A percentile compares a stretch with the other conserved stretches of the same genome.
These are phyloP conservation scores for Druon quercuslanigerum DNA, from an alignment of 1,140 invertebrate genomes.

Conservation along the genomic window DNA sequence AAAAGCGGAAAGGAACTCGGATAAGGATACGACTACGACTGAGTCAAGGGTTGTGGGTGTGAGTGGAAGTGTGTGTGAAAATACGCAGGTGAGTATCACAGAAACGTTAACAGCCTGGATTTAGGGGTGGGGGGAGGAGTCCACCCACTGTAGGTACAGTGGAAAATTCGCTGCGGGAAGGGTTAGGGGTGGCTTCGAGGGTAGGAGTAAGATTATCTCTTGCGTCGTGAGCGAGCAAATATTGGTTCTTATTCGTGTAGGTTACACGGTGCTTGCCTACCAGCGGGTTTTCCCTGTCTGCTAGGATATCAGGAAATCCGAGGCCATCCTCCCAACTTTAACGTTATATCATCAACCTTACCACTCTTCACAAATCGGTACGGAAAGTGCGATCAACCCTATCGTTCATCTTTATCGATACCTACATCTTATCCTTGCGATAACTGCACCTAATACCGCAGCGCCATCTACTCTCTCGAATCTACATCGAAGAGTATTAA, in stretches of 20 bases:
- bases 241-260: conserved; percentile 26
- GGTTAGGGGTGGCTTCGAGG: not conserved
- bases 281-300: not conserved
- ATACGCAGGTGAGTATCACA: not conserved
- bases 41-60: not conserved
- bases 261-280: conserved; percentile 6
- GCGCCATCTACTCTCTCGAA: conserved; percentile 14
- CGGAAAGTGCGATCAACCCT: conserved; percentile 18
- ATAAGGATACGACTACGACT: not conserved
- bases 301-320: conserved; percentile 13
- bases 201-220: conserved; percentile 21
- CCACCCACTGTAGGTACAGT: not conserved
- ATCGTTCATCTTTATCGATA: conserved; percentile 21
- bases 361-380: conserved; percentile 8
- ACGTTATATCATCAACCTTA: conserved; percentile 17
- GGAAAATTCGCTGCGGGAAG: conserved; percentile 4
- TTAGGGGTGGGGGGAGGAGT: not conserved
- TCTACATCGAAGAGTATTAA: conserved; percentile 24
- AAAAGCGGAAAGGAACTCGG: not conserved
- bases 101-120: not conserved
- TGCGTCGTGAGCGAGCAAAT: conserved; percentile 20
- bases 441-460: conserved; percentile 18
- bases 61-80: not conserved
- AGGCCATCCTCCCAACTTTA: not conserved
- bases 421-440: conserved; percentile 18